Evolutionary conservation across 2,888 invertebrate species (phyloP).

Genomic region (Xanthorhoe spadicearia): DNA sequence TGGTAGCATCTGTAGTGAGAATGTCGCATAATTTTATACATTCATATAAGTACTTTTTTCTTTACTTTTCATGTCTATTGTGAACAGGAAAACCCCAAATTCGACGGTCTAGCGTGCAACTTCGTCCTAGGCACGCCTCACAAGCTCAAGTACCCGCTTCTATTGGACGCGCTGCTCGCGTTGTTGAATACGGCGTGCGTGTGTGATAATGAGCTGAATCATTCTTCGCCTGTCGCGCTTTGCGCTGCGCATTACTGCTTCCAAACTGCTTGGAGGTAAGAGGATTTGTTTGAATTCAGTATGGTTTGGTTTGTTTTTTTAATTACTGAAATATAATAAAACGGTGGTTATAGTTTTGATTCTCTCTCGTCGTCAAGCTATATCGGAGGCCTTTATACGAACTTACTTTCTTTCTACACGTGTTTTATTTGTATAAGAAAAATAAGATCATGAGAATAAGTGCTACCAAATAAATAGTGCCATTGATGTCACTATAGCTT

Average conservation of each 20-base stretch:
- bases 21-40: too few species aligned
- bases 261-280: slow-evolving; percentile 91
- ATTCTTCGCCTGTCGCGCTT: slow-evolving; percentile 85
- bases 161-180: slow-evolving; percentile 94
- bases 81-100: slow-evolving; percentile 92
- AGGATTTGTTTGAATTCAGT: background rate
- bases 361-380: too few species aligned
- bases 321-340: too few species aligned
- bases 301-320: background rate
- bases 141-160: slow-evolving; percentile 93
- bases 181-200: slow-evolving; percentile 93
- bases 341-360: too few species aligned
- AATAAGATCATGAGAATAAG: too few species aligned
- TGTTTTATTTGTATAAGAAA: too few species aligned
- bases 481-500: background rate
- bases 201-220: slow-evolving; percentile 77
- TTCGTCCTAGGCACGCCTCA: slow-evolving; percentile 97
- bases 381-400: too few species aligned
- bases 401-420: too few species aligned
- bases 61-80: background rate
- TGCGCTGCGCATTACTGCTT: slow-evolving; percentile 97
- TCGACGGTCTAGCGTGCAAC: slow-evolving; percentile 96
- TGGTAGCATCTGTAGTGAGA: too few species aligned
- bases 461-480: too few species aligned
- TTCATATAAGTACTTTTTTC: too few species aligned